These are phyloP conservation scores for Tetrax tetrax DNA, from an alignment of 2,113 vertebrate genomes.

Conservation along the genomic window DNA sequence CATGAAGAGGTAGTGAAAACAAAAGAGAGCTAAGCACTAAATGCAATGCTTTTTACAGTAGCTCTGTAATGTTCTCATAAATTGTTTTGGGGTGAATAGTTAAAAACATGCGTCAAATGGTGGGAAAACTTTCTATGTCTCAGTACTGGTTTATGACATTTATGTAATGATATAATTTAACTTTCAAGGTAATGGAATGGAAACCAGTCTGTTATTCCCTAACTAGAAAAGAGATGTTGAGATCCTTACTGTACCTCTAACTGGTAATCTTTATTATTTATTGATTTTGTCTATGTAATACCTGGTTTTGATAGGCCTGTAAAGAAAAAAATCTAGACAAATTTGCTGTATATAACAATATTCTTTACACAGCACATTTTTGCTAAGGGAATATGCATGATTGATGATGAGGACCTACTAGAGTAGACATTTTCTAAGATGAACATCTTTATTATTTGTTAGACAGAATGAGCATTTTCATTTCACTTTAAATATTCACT, in stretches of 20 bases:
- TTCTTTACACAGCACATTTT: constrained; percentile 32
- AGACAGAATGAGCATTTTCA: constrained; percentile 11
- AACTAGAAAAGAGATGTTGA: constrained; percentile 38
- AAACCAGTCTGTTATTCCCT: constrained; percentile 10
- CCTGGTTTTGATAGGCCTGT: constrained; percentile 35
- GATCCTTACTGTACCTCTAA: constrained; percentile 22
- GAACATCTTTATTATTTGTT: constrained; percentile 55
- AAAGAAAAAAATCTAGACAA: constrained; percentile 35
- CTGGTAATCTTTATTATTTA: constrained; percentile 49
- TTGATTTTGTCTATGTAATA: constrained; percentile 58
- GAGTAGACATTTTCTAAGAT: constrained; percentile 26
- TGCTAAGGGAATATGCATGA: constrained; percentile 58
- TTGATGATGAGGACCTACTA: constrained; percentile 42
- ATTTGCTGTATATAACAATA: constrained; percentile 55
- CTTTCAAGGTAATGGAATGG: constrained; percentile 7
- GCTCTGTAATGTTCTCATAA: not conserved
- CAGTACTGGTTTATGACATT: not conserved
- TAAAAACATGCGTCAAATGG: not conserved
- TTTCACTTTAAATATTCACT: constrained; percentile 20
- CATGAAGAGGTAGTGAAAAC: not conserved
- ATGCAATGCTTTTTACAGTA: not conserved
- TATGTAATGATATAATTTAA: not conserved
- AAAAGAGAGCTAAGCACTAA: not conserved
- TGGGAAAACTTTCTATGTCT: not conserved
- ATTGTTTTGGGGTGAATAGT: not conserved